Evolutionary conservation across 2,797 vertebrate genomes (phyloP), one percentile per base, ranked within the genome.

Genomic region (Rhadinocentrus ornatus): DNA sequence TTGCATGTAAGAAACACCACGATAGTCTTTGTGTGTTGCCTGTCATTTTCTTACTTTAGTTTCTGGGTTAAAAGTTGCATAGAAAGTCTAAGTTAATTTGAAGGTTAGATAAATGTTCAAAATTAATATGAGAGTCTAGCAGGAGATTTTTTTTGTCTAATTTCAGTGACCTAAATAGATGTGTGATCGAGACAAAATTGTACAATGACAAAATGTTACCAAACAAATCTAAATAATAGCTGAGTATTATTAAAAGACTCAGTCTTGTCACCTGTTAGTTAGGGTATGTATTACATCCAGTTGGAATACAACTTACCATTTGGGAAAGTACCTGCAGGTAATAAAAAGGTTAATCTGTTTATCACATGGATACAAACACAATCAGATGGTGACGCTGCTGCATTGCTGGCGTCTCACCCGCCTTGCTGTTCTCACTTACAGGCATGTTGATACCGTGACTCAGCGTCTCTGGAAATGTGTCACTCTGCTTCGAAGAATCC

Each of bases 401-500:
- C 66, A 57, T 71, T 66, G 44, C 71, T 59, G 35, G 57, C 59
- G 57, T 60, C 59, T 50, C 10, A 8, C 22, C 54, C 5, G 31
- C 22, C 27, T 29, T 39, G 55, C 60, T 64, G 72, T 58, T 72
- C 48, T 66, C 29, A 0, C 24, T 64, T 71, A 71, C 59, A 69
- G 50, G 29, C 61, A 53, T 46, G 60, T 71, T 34, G 66, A 66
- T 50, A 61, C 58, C 0, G 26, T 86, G 88, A 89, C 87, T 86
- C 75, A 69, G 79, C 83, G 2, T 73, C 71, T 70, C 48, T 85
- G 60, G 6, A 65, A 81, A 71, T 73, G 62, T 82, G 64, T 62
- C 71, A 83, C 48, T 60, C 0, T 24, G 27, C 71, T 81, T 37
- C 11, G 11, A 10, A 62, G 72, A 84, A 80, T 83, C 70, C 59